These are phyloP conservation scores for Leptobrachium leishanense DNA, from an alignment of 2,113 vertebrate species.

Conservation along the genomic window DNA sequence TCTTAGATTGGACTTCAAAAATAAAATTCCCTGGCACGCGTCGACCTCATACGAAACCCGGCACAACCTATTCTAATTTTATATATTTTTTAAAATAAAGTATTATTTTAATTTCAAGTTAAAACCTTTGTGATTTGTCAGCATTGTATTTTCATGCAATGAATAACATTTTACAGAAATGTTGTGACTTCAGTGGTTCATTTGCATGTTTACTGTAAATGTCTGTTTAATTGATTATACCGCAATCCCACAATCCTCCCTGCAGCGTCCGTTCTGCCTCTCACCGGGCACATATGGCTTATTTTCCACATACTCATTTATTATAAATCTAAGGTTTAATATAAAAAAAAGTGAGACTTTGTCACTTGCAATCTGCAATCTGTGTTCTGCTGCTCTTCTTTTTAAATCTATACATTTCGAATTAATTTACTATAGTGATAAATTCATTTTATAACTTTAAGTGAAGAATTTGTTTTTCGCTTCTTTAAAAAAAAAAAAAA, in stretches of 20 bases:
- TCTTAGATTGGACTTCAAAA: no score
- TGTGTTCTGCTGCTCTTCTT: background rate
- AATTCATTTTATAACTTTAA: no score
- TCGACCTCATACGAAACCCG: no score
- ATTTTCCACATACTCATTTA: slow-evolving; percentile 40
- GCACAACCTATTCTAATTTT: no score
- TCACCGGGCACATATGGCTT: slow-evolving; percentile 39
- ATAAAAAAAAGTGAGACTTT: background rate
- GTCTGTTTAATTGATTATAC: slow-evolving; percentile 44
- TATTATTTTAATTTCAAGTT: no score
- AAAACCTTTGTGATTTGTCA: no score
- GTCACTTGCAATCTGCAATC: background rate
- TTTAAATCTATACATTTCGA: background rate
- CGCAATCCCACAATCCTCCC: slow-evolving; percentile 16
- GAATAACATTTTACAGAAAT: background rate
- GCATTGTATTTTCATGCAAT: no score
- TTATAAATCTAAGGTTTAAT: slow-evolving; percentile 34
- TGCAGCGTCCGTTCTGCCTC: slow-evolving; percentile 36
- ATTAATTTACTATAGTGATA: background rate
- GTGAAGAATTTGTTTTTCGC: no score
- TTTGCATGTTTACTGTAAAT: slow-evolving; percentile 49
- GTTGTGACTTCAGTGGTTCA: slow-evolving; percentile 35
- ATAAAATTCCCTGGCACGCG: no score
- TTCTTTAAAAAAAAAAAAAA: no score
- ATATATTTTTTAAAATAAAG: no score